Evolutionary conservation across 2,797 vertebrate species (phyloP).

Genomic region (Enteromius unitaeniatus): DNA sequence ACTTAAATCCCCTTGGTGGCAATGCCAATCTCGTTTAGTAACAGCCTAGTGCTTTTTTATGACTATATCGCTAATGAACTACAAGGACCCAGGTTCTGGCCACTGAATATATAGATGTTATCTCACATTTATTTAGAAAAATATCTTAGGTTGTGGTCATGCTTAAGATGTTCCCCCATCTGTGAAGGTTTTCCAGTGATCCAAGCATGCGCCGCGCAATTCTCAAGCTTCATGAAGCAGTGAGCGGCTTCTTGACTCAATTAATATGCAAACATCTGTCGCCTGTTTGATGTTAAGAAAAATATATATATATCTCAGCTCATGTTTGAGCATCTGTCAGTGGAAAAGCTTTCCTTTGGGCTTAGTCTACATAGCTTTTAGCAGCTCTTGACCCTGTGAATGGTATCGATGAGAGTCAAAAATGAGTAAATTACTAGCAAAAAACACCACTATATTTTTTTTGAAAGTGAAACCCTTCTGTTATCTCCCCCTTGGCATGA

Average conservation of each 20-base stretch:
- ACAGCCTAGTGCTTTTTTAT: conserved; percentile 10
- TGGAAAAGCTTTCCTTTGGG: conserved; percentile 65
- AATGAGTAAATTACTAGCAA: conserved; percentile 27
- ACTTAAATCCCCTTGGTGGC: neutral
- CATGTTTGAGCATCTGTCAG: conserved; percentile 72
- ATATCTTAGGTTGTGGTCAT: neutral
- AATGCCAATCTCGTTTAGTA: conserved; percentile 19
- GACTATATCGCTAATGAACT: conserved; percentile 14
- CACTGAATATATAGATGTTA: neutral
- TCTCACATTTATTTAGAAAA: neutral
- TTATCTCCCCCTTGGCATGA: neutral
- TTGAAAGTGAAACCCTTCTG: conserved; percentile 1
- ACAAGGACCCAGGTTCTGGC: neutral
- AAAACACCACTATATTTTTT: conserved; percentile 21
- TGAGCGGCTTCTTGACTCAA: conserved; percentile 51
- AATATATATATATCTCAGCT: conserved; percentile 51
- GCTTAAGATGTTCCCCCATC: conserved; percentile 20
- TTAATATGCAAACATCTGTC: conserved; percentile 81
- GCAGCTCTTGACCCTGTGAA: conserved; percentile 74
- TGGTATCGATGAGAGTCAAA: conserved; percentile 63
- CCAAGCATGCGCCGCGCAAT: conserved; percentile 9
- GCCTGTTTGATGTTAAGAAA: conserved; percentile 69
- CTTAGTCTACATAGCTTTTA: conserved; percentile 69
- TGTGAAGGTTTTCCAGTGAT: conserved; percentile 39
- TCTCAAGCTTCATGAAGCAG: conserved; percentile 43